Evolutionary conservation across 2,113 vertebrate genomes (phyloP), one percentile per base, ranked within the genome.

Genomic region (Rhizomys pruinosus): DNA sequence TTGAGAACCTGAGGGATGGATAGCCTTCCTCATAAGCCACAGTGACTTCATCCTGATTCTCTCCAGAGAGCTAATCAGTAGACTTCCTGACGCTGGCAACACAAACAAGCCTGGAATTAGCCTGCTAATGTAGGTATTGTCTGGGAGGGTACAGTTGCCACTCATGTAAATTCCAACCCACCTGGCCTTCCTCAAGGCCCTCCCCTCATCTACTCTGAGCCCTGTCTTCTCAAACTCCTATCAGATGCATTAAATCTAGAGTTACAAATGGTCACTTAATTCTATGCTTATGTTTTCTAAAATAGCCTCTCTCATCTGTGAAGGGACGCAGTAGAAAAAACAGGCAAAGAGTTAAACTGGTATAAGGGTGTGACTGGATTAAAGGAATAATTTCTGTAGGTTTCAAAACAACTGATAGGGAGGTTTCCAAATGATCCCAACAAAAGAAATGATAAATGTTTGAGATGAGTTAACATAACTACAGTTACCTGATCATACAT

Each of bases 21-120:
- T 1, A 61, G 90, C 73, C 81, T 87, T 91, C 81, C 1, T 19
- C 4, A 4, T 16, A 66, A 52, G 64, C 86, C 85, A 23, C n/a
- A 23, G 74, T 42, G 82, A 93, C 94, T 72, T 87, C 84, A 82
- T 37, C 25, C 64, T 47, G 47, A 72, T 5, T 82, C 92, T 93
- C 96, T 94, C 95, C 73, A 72, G 95, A 93, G 90, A 96, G 81
- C 76, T 94, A 47, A 94, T 90, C 93, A 93, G 96, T 16, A 90
- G 95, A 92, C 52, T 89, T 9, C 78, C 82, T 94, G 96, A 81
- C 1, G 11, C 74, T 95, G 84, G 85, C 82, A 86, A 92, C 55
- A 92, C 85, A 92, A 96, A 95, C 89, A 90, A 94, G 59, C 39
- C 32, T 15, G 71, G 64, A 93, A 90, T 80, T 6, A 79, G 82